Evolutionary conservation across 2,113 vertebrate genomes (phyloP).

Genomic region (Pardalotus punctatus): DNA sequence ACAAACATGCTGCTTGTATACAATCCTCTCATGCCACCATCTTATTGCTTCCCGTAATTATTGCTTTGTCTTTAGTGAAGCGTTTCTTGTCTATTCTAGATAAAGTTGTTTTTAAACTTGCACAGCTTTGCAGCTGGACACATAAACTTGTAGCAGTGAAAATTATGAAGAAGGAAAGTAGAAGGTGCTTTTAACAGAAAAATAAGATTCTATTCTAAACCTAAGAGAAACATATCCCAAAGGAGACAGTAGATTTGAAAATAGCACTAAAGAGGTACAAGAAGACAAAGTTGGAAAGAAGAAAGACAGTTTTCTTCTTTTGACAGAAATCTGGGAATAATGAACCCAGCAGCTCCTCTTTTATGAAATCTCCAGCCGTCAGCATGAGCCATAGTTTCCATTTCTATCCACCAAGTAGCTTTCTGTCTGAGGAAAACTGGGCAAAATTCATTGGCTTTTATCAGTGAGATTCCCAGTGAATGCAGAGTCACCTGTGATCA

Average conservation of each 20-base stretch:
- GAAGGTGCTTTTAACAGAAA: background rate
- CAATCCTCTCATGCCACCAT: background rate
- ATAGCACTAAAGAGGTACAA: background rate
- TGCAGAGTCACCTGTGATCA: background rate
- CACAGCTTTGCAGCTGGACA: background rate
- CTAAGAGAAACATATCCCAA: background rate
- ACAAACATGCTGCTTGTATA: background rate
- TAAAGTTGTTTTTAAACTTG: background rate
- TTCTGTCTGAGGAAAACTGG: background rate
- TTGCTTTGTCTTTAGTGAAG: background rate
- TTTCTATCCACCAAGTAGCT: background rate
- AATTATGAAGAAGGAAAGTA: background rate
- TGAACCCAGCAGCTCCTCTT: background rate
- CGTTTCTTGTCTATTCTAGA: background rate
- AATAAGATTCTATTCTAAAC: background rate
- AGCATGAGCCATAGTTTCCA: background rate
- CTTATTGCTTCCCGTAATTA: background rate
- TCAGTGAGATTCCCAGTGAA: background rate
- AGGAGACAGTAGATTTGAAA: background rate
- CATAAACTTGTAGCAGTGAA: background rate
- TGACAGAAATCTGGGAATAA: background rate
- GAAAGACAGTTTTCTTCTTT: background rate
- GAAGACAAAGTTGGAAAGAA: background rate
- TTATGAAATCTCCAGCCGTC: background rate
- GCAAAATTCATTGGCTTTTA: background rate